A percentile compares a stretch with the other conserved stretches of the same genome.
These are phyloP conservation scores for Hexactinellida sp. DNA, from an alignment of 37 sponge, comb jelly and placozoan species.

Conservation along the genomic window DNA sequence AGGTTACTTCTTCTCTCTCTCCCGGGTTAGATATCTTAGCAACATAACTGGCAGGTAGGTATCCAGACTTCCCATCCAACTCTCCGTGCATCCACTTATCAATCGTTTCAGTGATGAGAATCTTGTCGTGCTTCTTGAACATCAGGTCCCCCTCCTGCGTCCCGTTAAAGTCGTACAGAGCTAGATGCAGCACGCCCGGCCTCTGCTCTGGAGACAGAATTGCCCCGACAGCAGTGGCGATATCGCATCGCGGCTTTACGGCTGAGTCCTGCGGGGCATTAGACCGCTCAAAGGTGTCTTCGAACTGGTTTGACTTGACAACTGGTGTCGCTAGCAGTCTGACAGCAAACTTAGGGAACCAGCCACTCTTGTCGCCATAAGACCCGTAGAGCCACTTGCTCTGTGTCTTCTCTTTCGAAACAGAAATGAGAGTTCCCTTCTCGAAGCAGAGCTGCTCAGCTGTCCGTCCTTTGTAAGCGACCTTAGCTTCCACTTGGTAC, in stretches of 20 bases:
- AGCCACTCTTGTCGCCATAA: background rate
- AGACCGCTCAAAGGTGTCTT: background rate
- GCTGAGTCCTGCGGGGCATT: background rate
- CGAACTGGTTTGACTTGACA: background rate
- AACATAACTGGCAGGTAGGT: slow-evolving; percentile 12
- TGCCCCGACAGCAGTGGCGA: background rate
- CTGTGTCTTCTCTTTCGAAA: slow-evolving; percentile 41
- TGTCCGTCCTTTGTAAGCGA: slow-evolving; percentile 34
- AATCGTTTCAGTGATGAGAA: background rate
- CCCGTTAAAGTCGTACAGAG: background rate
- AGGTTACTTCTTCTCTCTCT: background rate
- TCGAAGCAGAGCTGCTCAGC: slow-evolving; percentile 63
- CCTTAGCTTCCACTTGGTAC: slow-evolving; percentile 14
- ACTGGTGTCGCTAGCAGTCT: background rate
- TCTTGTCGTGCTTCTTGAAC: slow-evolving; percentile 1
- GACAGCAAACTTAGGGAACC: background rate
- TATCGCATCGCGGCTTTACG: background rate
- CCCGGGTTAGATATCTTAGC: background rate
- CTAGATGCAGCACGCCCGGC: background rate
- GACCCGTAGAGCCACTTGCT: slow-evolving; percentile 1
- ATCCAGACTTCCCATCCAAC: background rate
- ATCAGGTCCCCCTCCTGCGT: background rate
- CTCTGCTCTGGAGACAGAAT: background rate
- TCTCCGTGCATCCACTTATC: slow-evolving; percentile 4
- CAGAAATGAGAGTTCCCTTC: slow-evolving; percentile 68